Percentiles rank a stretch among this genome's conserved stretches.
Conservation (phyloP, 2,113 vertebrate species). For the Gallinago jamesoni region DNA sequence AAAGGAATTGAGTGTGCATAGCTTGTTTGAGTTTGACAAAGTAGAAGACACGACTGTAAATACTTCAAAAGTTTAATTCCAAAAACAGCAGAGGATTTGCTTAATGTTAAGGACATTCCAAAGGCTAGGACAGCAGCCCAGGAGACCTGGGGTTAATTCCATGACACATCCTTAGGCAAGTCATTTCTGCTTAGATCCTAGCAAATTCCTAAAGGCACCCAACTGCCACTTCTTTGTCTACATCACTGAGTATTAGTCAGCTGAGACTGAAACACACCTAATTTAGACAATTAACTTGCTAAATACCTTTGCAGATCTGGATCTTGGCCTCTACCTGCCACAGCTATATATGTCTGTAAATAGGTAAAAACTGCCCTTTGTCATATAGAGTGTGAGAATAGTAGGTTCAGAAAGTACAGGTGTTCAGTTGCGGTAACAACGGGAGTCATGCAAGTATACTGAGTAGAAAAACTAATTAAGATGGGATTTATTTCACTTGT, state of each 20-base stretch:
- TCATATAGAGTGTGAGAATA: background rate
- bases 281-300: conserved; percentile 2
- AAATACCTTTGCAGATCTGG: background rate
- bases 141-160: conserved; percentile 41
- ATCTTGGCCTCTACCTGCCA: background rate
- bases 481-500: background rate
- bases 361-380: background rate
- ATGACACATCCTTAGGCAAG: conserved; percentile 1
- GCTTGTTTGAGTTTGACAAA: conserved; percentile 12
- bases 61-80: conserved; percentile 39
- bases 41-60: conserved; percentile 18
- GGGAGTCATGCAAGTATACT: background rate
- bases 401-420: background rate
- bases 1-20: background rate
- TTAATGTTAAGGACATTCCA: conserved; percentile 25
- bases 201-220: conserved; percentile 25
- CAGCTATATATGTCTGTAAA: background rate
- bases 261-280: background rate
- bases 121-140: conserved; percentile 23
- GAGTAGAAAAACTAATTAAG: background rate
- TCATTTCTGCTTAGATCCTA: conserved; percentile 11
- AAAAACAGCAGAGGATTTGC: conserved; percentile 24
- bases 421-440: background rate
- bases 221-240: conserved; percentile 21
- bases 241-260: background rate